These are phyloP conservation scores for Myripristis jacobus DNA, from an alignment of 2,797 vertebrate genomes.

Conservation along the genomic window DNA sequence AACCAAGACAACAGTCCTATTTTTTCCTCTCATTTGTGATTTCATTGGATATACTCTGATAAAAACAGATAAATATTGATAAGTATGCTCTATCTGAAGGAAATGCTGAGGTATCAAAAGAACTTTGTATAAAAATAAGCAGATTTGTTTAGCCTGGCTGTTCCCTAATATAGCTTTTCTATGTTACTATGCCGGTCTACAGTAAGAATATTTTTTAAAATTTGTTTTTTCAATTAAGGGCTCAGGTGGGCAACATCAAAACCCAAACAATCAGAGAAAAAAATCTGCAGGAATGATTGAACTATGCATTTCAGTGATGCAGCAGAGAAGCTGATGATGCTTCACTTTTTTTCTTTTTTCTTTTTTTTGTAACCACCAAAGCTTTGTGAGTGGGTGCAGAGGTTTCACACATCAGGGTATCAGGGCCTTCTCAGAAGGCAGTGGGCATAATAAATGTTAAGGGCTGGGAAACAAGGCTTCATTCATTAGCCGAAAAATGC, in stretches of 20 bases:
- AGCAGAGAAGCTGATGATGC: conserved; percentile 75
- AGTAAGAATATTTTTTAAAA: conserved; percentile 43
- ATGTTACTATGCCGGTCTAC: conserved; percentile 52
- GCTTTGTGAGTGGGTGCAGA: conserved; percentile 68
- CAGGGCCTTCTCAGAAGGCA: conserved; percentile 81
- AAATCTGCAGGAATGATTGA: conserved; percentile 63
- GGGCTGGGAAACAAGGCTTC: conserved; percentile 52
- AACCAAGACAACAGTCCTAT: conserved; percentile 63
- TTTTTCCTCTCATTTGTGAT: conserved; percentile 57
- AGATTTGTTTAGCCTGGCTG: conserved; percentile 70
- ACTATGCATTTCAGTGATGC: conserved; percentile 68
- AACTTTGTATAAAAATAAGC: conserved; percentile 83
- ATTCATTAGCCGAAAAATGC: conserved; percentile 59
- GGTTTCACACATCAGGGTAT: conserved; percentile 68
- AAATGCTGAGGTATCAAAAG: conserved; percentile 68
- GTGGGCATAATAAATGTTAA: conserved; percentile 60
- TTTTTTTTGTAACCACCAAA: conserved; percentile 71
- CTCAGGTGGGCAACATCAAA: conserved; percentile 66
- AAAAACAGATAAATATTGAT: conserved; percentile 73
- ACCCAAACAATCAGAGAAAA: conserved; percentile 62
- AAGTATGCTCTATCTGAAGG: conserved; percentile 67
- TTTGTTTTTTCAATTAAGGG: conserved; percentile 58
- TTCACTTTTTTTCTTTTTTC: conserved; percentile 69
- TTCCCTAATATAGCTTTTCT: conserved; percentile 55
- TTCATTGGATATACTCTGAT: conserved; percentile 62